These are phyloP conservation scores for Tenodera sinensis DNA, from an alignment of 2,888 invertebrate species.

Conservation along the genomic window DNA sequence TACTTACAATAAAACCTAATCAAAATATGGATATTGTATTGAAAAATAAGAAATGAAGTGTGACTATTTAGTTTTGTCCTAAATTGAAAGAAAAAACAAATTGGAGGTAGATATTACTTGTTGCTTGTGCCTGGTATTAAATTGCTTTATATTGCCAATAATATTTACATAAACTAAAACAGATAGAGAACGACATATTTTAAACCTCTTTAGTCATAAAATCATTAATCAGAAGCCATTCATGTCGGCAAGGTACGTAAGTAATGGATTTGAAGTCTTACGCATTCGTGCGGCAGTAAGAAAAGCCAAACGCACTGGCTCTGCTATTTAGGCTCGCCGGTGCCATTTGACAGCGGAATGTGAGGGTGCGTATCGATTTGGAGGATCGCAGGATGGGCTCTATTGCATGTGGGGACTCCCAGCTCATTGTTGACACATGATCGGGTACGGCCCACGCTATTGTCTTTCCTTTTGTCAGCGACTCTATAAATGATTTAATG, in stretches of 20 bases:
- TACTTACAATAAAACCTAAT: no score
- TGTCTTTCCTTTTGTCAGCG: neutral
- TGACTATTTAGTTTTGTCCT: no score
- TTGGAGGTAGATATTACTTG: no score
- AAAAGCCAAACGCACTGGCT: neutral
- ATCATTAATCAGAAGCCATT: no score
- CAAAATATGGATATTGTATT: no score
- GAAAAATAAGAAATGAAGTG: no score
- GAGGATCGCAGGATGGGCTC: neutral
- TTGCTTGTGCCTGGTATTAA: no score
- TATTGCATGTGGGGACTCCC: neutral
- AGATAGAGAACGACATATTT: no score
- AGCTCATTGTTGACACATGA: neutral
- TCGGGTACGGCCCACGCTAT: neutral
- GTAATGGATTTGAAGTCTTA: neutral
- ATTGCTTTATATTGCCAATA: no score
- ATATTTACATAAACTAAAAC: no score
- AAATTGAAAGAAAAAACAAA: no score
- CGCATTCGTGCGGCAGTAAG: neutral
- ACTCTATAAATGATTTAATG: slow-evolving; percentile 28
- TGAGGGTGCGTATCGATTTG: neutral
- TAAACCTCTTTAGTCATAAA: no score
- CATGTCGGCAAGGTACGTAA: neutral
- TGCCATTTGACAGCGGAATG: neutral
- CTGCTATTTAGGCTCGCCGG: neutral